phyloP scores from a whole-genome alignment of 2,113 vertebrate species.

The Lophochroa leadbeateri region DNA sequence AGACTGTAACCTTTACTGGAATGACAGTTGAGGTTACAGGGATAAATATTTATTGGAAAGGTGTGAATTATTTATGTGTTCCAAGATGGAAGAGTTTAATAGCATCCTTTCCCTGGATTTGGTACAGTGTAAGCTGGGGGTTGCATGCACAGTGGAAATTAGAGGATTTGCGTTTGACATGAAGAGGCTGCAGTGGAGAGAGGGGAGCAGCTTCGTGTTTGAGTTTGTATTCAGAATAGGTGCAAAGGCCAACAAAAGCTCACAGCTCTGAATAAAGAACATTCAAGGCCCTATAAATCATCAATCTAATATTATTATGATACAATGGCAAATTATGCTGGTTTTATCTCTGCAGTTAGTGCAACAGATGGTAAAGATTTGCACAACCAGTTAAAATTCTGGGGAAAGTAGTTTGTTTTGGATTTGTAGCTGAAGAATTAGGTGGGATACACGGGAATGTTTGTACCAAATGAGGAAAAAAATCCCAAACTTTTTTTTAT shows the following conservation, averaged over 20 bases:
- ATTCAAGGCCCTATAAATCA: conserved; percentile 55
- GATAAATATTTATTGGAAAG: conserved; percentile 69
- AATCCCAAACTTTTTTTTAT: neutral
- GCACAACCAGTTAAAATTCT: conserved; percentile 57
- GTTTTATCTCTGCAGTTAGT: conserved; percentile 51
- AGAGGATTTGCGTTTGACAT: conserved; percentile 17
- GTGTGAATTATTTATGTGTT: conserved; percentile 69
- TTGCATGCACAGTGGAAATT: neutral
- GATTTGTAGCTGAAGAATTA: conserved; percentile 38
- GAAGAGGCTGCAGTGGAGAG: neutral
- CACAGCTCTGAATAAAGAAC: conserved; percentile 28
- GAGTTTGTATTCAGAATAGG: neutral
- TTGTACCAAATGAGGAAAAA: neutral
- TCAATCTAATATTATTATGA: conserved; percentile 52
- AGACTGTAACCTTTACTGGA: conserved; percentile 17
- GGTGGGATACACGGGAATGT: neutral
- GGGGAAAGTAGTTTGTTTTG: conserved; percentile 57
- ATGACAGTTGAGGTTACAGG: neutral
- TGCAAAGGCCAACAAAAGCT: neutral
- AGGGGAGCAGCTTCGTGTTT: neutral
- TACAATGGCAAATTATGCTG: conserved; percentile 54
- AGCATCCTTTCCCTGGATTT: conserved; percentile 24
- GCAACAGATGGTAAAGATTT: conserved; percentile 74
- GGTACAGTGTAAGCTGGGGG: neutral
- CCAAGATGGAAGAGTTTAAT: conserved; percentile 30